Conservation (phyloP, 2,797 vertebrate species). For the Tokudaia muenninki region DNA sequence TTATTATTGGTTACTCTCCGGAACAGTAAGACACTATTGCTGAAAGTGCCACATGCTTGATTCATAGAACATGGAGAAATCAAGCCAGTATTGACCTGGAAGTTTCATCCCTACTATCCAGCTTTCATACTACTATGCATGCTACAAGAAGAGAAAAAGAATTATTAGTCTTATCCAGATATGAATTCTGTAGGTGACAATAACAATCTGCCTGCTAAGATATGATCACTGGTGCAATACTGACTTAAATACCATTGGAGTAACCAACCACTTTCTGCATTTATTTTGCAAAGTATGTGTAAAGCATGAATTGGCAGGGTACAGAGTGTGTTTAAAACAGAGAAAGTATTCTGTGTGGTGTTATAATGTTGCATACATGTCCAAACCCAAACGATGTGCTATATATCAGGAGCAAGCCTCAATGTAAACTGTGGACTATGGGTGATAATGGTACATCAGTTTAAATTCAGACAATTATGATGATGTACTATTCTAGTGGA, state of each 20-base stretch:
- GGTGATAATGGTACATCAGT: not conserved
- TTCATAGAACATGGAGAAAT: not conserved
- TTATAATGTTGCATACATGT: not conserved
- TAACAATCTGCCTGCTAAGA: not conserved
- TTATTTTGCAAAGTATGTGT: not conserved
- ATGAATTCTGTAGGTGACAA: not conserved
- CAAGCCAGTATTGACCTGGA: not conserved
- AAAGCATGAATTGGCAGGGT: not conserved
- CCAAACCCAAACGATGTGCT: not conserved
- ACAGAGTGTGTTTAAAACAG: not conserved
- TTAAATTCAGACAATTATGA: not conserved
- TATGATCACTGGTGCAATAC: not conserved
- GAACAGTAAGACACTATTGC: not conserved
- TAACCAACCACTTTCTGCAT: not conserved
- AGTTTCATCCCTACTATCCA: not conserved
- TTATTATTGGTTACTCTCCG: not conserved
- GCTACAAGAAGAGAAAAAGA: not conserved
- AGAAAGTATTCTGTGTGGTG: not conserved
- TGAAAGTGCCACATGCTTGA: not conserved
- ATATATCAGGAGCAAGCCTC: not conserved
- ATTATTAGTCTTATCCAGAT: not conserved
- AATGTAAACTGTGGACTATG: not conserved
- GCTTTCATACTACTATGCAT: not conserved
- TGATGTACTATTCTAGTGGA: not conserved
- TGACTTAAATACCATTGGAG: not conserved